These are phyloP conservation scores for Microtus montanus DNA, from an alignment of 2,113 vertebrate species.

Conservation along the genomic window DNA sequence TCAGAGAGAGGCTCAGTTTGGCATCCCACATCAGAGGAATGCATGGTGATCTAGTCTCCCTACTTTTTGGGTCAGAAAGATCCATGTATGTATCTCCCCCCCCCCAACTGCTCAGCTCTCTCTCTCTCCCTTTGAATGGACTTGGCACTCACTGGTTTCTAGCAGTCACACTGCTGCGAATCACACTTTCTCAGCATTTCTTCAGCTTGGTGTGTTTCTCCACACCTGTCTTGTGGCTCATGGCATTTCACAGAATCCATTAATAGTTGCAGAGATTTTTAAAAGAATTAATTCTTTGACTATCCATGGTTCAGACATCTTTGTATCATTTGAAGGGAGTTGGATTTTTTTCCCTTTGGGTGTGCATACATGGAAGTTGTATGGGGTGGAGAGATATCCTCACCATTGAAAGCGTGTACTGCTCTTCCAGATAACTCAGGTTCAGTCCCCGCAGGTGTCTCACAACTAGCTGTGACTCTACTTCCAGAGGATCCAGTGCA, in stretches of 20 bases:
- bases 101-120: fast-evolving
- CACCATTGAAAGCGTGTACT: background rate
- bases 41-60: no score
- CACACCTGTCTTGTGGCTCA: no score
- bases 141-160: background rate
- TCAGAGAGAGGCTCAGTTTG: background rate
- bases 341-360: background rate
- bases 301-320: background rate
- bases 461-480: background rate
- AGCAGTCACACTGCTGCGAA: background rate
- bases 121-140: no score
- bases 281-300: background rate
- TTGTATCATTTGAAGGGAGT: background rate
- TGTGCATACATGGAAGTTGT: background rate
- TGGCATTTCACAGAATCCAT: background rate
- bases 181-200: no score
- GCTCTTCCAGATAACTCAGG: background rate
- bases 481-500: background rate
- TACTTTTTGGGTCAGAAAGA: background rate
- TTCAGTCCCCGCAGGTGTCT: no score
- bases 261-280: background rate
- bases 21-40: background rate
- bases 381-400: background rate
- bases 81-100: fast-evolving
- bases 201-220: background rate